Percentiles rank a stretch among this genome's conserved stretches.
phyloP scores from a whole-genome alignment of 2,888 invertebrate species.

The Marronus borbonicus region DNA sequence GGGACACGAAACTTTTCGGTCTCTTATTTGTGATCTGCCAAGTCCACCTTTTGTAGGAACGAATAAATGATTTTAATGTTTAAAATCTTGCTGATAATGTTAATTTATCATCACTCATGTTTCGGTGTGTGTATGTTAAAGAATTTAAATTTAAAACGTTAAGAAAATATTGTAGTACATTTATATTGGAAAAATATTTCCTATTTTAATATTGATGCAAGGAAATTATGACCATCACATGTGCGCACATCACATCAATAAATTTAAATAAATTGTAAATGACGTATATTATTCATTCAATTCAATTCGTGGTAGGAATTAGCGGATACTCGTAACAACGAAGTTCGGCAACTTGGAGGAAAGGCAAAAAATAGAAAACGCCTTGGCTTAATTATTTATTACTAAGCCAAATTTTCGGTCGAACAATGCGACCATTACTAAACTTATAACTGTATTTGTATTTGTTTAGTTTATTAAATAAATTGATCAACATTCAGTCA shows the following conservation, averaged over 20 bases:
- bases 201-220: neutral
- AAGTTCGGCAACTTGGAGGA: too few relatives aligned
- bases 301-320: too few relatives aligned
- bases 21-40: constrained; percentile 2
- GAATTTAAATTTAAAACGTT: neutral
- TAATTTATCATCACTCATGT: neutral
- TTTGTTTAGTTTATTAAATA: too few relatives aligned
- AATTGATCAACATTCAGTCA: too few relatives aligned
- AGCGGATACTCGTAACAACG: too few relatives aligned
- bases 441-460: too few relatives aligned
- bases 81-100: neutral
- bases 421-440: too few relatives aligned
- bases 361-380: too few relatives aligned
- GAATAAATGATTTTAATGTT: constrained; percentile 5
- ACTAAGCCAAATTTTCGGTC: too few relatives aligned
- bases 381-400: too few relatives aligned
- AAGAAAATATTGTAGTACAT: neutral
- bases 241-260: neutral
- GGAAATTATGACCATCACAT: neutral
- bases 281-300: too few relatives aligned
- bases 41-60: constrained; percentile 2
- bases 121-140: neutral
- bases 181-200: constrained; percentile 10
- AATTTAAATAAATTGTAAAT: too few relatives aligned
- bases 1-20: neutral